These are phyloP conservation scores for Lepas anatifera DNA, from an alignment of 2,888 invertebrate genomes.

Conservation along the genomic window DNA sequence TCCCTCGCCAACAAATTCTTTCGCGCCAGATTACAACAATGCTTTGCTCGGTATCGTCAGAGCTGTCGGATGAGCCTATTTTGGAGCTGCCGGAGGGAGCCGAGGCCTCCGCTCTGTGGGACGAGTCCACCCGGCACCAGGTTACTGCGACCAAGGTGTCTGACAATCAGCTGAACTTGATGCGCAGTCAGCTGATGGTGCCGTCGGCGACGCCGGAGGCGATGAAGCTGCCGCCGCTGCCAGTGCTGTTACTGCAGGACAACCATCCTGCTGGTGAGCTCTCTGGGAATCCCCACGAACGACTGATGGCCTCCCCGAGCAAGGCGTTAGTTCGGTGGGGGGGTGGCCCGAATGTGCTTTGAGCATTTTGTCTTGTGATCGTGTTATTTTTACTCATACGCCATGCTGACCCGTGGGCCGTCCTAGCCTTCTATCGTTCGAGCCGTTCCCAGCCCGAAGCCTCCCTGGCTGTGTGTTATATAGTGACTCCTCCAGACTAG, in stretches of 20 bases:
- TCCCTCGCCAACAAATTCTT: too few relatives aligned
- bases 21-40: too few relatives aligned
- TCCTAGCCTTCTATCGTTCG: too few relatives aligned
- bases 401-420: too few relatives aligned
- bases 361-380: too few relatives aligned
- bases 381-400: too few relatives aligned
- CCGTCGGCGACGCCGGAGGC: background rate
- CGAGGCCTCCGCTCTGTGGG: slow-evolving; percentile 9
- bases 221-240: slow-evolving; percentile 21
- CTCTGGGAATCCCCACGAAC: background rate
- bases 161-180: slow-evolving; percentile 14
- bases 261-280: background rate
- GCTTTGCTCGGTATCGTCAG: background rate
- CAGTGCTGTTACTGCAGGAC: background rate
- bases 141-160: slow-evolving; percentile 12
- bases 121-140: background rate
- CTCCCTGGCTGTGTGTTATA: too few relatives aligned
- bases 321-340: too few relatives aligned
- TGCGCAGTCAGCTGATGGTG: background rate
- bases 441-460: too few relatives aligned
- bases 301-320: background rate
- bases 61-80: background rate
- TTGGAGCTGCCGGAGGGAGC: slow-evolving; percentile 2
- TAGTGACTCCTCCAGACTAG: too few relatives aligned
- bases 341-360: too few relatives aligned